These are phyloP conservation scores for Malurus splendens DNA, from an alignment of 2,797 vertebrate genomes.

Conservation along the genomic window DNA sequence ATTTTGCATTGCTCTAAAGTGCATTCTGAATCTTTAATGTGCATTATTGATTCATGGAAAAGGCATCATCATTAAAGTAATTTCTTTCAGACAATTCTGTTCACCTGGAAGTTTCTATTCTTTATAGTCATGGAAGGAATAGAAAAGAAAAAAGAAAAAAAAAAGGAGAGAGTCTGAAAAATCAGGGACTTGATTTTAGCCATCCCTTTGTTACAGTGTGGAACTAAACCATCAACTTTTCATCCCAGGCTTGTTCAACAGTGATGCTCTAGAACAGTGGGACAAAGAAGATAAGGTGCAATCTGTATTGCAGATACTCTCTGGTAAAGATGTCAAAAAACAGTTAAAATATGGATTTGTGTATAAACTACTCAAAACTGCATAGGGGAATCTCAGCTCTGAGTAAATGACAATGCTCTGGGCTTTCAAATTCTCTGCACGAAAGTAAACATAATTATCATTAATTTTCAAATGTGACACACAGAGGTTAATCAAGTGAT, in stretches of 20 bases:
- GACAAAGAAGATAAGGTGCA: not conserved
- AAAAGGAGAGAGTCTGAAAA: not conserved
- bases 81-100: not conserved
- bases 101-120: not conserved
- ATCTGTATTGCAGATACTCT: not conserved
- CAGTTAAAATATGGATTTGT: not conserved
- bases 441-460: conserved; percentile 9
- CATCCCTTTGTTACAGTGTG: not conserved
- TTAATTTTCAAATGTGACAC: conserved; percentile 20
- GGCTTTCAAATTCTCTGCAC: not conserved
- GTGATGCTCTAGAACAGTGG: not conserved
- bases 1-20: not conserved
- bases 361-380: not conserved
- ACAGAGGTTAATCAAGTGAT: conserved; percentile 22
- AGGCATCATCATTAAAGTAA: not conserved
- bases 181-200: not conserved
- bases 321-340: not conserved
- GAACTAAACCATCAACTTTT: not conserved
- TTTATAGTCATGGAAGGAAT: not conserved
- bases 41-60: not conserved
- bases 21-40: conserved; percentile 35
- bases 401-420: not conserved
- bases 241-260: not conserved
- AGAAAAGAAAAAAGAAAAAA: not conserved
- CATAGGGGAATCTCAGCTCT: not conserved